These are phyloP conservation scores for Salminus brasiliensis DNA, from an alignment of 2,113 vertebrate species.

Conservation along the genomic window DNA sequence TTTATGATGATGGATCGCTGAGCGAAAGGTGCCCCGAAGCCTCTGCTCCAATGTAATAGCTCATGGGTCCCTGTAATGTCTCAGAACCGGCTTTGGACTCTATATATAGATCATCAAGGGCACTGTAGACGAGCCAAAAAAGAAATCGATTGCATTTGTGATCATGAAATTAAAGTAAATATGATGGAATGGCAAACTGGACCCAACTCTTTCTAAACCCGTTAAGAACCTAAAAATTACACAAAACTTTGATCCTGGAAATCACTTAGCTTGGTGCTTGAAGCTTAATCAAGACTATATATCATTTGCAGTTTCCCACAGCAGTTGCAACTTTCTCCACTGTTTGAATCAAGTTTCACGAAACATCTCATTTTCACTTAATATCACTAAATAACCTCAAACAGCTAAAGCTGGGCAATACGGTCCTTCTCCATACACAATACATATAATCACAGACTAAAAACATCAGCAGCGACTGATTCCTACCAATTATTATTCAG, in stretches of 20 bases:
- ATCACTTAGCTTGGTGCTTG: too few relatives aligned
- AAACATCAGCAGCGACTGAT: too few relatives aligned
- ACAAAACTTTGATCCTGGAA: background rate
- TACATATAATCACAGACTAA: too few relatives aligned
- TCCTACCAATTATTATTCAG: too few relatives aligned
- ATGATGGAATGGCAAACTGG: background rate
- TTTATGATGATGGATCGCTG: slow-evolving; percentile 15
- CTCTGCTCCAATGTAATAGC: background rate
- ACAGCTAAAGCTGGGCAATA: too few relatives aligned
- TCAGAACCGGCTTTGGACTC: slow-evolving; percentile 8
- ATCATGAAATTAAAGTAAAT: background rate
- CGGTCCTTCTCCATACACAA: too few relatives aligned
- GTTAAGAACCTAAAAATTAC: background rate
- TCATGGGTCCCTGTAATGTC: background rate
- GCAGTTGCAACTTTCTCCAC: too few relatives aligned
- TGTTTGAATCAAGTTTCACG: too few relatives aligned
- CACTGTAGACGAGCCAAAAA: background rate
- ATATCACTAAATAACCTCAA: too few relatives aligned
- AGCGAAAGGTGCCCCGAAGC: background rate
- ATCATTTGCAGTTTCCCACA: too few relatives aligned
- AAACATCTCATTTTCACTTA: too few relatives aligned
- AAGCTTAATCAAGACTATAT: too few relatives aligned
- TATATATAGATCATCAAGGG: slow-evolving; percentile 13
- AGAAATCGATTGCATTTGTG: background rate
- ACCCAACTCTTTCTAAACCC: background rate